Base-by-base conservation (phyloP, 2,888 invertebrate genomes). In the Zygaena filipendulae region DNA sequence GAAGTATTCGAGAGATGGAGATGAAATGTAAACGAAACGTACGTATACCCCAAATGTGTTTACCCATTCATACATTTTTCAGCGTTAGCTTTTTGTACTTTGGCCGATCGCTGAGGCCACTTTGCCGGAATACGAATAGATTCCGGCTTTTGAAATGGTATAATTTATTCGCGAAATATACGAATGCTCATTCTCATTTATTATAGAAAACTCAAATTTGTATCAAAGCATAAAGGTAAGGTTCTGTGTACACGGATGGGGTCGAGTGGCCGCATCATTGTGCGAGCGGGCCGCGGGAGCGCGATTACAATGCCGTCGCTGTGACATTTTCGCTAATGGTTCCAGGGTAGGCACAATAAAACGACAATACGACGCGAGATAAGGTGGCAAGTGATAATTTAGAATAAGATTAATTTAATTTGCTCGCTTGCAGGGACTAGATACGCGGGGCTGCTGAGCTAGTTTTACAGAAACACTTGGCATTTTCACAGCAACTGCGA, bases 311-410 rank as follows among this genome's bases (percentile, higher is more conserved):
- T 75, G 67, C 70, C 69, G 54, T 47, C 66, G 67, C 63, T 64
- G 69, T 77, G 77, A 79, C 75, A 79, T 79, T 79, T 71, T 77
- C 74, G 69, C 77, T 77, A 79, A 79, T 77, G 77, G 77, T 77
- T 71, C 56, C 68, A 69, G 70, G 74, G 72, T 62, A 69, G 71
- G 70, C 69, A 77, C 74, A 77, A 75, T 77, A 75, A 77, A 75
- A 71, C 64, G 75, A 77, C 75, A 75, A 72, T 74, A 72, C 72
- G 60, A 68, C 70, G 59, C 57, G 64, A 74, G 74, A 77, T 79
- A 79, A 72, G 75, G 77, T 69, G 62, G 67, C 66, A 71, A 77
- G 66, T 72, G 77, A 77, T 77, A 72, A 77, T 77, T 75, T 66
- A 71, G 60, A 60, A 58, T 58, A 55, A 67, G 68, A 75, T 77